These are phyloP conservation scores for Cathartes aura DNA, from an alignment of 2,113 vertebrate genomes.

Conservation along the genomic window DNA sequence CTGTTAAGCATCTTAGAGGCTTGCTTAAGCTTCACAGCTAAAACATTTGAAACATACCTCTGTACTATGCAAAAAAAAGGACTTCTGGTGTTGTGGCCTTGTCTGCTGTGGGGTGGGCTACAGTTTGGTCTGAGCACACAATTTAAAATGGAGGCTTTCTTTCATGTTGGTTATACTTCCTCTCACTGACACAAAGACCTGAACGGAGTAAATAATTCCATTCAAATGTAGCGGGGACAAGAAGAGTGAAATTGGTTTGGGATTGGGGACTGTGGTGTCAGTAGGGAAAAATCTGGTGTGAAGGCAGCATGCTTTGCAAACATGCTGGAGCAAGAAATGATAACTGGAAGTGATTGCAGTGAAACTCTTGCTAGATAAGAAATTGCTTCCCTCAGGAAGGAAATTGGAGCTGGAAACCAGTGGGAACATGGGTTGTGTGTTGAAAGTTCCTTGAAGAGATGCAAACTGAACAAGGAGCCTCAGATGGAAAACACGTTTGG, in stretches of 20 bases:
- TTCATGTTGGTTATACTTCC: neutral
- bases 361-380: neutral
- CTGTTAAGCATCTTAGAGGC: neutral
- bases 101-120: neutral
- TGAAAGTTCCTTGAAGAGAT: neutral
- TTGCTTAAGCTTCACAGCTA: neutral
- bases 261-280: neutral
- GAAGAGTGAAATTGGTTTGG: neutral
- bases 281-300: neutral
- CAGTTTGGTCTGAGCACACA: neutral
- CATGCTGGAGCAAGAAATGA: accelerated
- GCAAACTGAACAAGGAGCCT: neutral
- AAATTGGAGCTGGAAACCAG: neutral
- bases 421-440: neutral
- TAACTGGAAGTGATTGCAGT: neutral
- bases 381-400: neutral
- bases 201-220: neutral
- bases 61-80: neutral
- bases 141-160: neutral
- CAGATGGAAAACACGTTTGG: neutral
- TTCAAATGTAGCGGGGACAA: neutral
- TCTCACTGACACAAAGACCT: neutral
- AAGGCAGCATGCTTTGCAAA: neutral
- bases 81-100: neutral
- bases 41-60: neutral